Base-by-base conservation (phyloP, 2,888 invertebrate genomes). In the Actias luna region DNA sequence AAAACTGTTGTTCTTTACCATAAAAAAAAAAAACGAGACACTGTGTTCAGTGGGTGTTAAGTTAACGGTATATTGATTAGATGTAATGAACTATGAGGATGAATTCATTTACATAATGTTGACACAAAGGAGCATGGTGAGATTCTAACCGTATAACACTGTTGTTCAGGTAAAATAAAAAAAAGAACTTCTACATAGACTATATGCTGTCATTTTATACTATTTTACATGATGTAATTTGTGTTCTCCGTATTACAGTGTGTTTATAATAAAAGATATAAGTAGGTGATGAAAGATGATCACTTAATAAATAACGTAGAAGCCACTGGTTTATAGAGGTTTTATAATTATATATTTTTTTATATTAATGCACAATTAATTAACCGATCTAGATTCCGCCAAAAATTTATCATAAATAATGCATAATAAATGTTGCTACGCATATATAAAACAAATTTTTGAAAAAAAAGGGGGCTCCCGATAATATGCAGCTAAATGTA, bases 51-150 rank as follows among this genome's bases (percentile, higher is more conserved):
- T n/a, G 29, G 61, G 12, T 39, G 29, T 63, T 16, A 27, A 42
- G 10, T 22, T 27, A 55, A n/a, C 29, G 14, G 29, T 29, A 7
- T 55, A 55, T 55, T 29, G 55, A 55, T 55, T 27, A 29, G 29
- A 55, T 29, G 55, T 55, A 55, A 29, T 52, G 52, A 52, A 27
- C 29, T 52, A 52, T 52, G 29, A 52, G 52, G n/a, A 27, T 16
- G 29, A 12, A 50, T 10, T 50, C 12, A 50, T 29, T 55, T 55
- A 55, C 55, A 55, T 55, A 55, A 55, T 29, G 29, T 55, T 55
- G 55, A n/a, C 55, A 55, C 55, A 55, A 55, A 55, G 55, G 29
- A 5, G 16, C 8, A 27, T 29, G 29, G 5, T 16, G n/a, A 12
- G 8, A 29, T n/a, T n/a, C n/a, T n/a, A n/a, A n/a, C n/a, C 29